Evolutionary conservation across 2,888 invertebrate species (phyloP), one percentile per base, ranked within the genome.

Genomic region (Phlogophora meticulosa): DNA sequence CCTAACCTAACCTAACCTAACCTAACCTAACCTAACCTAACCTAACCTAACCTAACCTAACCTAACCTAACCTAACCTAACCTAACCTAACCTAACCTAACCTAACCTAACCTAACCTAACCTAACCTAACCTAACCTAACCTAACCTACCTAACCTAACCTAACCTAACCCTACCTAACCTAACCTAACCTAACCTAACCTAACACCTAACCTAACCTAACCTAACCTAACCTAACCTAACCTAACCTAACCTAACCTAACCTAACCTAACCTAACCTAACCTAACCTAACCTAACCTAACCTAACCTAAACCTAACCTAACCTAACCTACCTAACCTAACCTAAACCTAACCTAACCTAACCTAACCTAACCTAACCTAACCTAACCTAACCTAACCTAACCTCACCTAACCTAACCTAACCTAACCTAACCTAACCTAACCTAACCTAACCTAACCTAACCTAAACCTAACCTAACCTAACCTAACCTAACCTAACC

Each of bases 391-490:
- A 64, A 70, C 66, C 74, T 66, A 66, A 70, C 66, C 74, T 64
- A 67, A 66, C 68, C 73, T 74, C 69, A 74, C 70, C 74, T 70
- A 70, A 74, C 70, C 74, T 74, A 70, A 70, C 74, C 74, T 74
- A 72, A 65, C 64, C 68, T 68, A 81, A 76, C 78, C 81, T 76
- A 81, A 81, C 76, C 78, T 74, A 69, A 78, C 78, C 77, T 73
- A 74, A 73, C 55, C 77, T 70, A 78, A 55, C 42, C 43, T 32
- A 32, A 55, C 45, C 57, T 46, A 38, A 52, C 45, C 57, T 45
- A 45, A 57, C 34, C 57, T 45, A 57, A 76, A n/a, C n/a, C n/a
- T n/a, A n/a, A n/a, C n/a, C n/a, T n/a, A n/a, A n/a, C 78, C 75
- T 80, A 78, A 76, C 80, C 73, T 76, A 80, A 76, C 81, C 69